These are phyloP conservation scores for Pteronotus mesoamericanus DNA, from an alignment of 2,797 vertebrate species.

Conservation along the genomic window DNA sequence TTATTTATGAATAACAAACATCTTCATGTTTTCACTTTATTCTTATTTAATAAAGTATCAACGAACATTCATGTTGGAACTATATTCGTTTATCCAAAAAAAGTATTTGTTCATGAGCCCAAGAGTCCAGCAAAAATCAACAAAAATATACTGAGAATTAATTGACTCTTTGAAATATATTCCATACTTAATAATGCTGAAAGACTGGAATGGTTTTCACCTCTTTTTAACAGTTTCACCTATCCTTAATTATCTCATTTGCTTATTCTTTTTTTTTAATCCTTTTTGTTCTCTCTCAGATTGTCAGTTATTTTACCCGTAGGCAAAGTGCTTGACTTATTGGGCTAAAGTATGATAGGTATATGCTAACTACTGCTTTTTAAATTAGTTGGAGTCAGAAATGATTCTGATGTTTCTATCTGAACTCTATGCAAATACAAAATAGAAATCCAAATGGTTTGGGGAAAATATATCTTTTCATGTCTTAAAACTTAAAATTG, in stretches of 20 bases:
- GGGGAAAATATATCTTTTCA: not conserved
- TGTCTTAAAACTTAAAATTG: not conserved
- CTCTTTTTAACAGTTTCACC: not conserved
- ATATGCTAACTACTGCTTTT: not conserved
- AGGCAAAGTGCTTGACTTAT: not conserved
- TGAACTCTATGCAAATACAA: not conserved
- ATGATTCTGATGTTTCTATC: not conserved
- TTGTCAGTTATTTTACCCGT: not conserved
- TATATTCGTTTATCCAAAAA: not conserved
- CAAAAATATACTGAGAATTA: not conserved
- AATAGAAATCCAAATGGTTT: not conserved
- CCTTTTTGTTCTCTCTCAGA: not conserved
- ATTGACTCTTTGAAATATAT: not conserved
- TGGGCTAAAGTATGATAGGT: not conserved
- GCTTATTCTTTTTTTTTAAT: not conserved
- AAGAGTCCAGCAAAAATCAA: not conserved
- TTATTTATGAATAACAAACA: not conserved
- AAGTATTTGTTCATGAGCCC: not conserved
- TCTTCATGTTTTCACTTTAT: not conserved
- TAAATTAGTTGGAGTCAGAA: not conserved
- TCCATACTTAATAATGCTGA: not conserved
- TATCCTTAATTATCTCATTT: not conserved
- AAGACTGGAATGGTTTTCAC: not conserved
- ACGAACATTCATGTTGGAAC: not conserved
- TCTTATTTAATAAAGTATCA: not conserved